Base-by-base conservation (phyloP, 1,140 invertebrate genomes). In the Eciton burchellii region DNA sequence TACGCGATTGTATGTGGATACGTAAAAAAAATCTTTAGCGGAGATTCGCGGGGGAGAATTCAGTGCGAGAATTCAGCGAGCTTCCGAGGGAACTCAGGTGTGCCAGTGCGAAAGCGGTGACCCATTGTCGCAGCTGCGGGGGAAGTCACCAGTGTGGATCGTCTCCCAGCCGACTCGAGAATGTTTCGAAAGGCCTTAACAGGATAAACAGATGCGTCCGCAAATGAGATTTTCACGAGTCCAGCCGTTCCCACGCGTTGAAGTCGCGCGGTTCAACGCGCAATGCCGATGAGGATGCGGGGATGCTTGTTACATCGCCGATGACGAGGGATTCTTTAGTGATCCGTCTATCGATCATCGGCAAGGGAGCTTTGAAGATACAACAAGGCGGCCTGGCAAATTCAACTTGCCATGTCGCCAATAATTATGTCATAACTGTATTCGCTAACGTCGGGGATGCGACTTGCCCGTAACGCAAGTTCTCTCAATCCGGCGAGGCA, bases 81-180 rank as follows among this genome's bases (percentile, higher is more conserved):
- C 49, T 21, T 29, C 16, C 35, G 49, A 47, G 45, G 4, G 56
- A 83, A 70, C 68, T 66, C 87, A 88, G 86, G 87, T 88, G 86
- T 76, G 87, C 86, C 87, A 88, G 87, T 91, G 90, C 89, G 90
- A 91, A 91, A 91, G 90, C 79, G 81, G 79, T 91, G 90, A 91
- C 90, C 90, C 85, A 89, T 91, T 90, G 90, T 91, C 84, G 88
- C 85, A 91, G 83, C 88, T 88, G 85, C 84, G 82, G 81, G 85
- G 81, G 88, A 70, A 87, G 83, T 81, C 70, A 45, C 52, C 57
- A 59, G 35, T 71, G 62, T 16, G 74, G 47, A 63, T 81, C 76
- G 82, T 76, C 73, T 57, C 74, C 68, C 76, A 54, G 45, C 60
- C 71, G 66, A 41, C 52, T 45, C 35, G 74, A 41, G 62, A 85